phyloP scores from a whole-genome alignment of 2,797 vertebrate genomes.

The Mormyrops boulengeri region DNA sequence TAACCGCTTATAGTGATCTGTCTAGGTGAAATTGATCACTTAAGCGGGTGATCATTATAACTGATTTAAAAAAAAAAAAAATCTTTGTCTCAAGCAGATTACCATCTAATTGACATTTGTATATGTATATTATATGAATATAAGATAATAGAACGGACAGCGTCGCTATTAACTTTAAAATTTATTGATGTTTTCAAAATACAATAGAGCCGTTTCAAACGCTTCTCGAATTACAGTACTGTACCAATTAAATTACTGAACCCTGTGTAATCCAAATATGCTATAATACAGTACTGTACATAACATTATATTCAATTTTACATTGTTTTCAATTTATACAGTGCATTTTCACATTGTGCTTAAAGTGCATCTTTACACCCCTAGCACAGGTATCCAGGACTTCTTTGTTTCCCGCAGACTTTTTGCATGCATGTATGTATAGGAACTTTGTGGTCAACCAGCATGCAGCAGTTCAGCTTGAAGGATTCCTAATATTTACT shows the following conservation, averaged over 20 bases:
- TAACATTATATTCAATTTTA: background rate
- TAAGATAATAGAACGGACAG: background rate
- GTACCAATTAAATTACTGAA: background rate
- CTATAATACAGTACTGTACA: background rate
- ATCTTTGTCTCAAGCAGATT: background rate
- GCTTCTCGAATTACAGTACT: background rate
- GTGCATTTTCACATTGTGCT: background rate
- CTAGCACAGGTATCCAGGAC: background rate
- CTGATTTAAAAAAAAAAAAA: background rate
- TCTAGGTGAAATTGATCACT: background rate
- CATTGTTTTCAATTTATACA: background rate
- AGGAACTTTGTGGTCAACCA: background rate
- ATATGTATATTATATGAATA: background rate
- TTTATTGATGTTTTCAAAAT: background rate
- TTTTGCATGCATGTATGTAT: background rate
- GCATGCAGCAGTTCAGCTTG: background rate
- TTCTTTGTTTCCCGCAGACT: background rate
- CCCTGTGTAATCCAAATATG: background rate
- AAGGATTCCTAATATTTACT: background rate
- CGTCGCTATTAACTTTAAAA: background rate
- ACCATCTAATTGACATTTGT: background rate
- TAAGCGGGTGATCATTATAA: background rate
- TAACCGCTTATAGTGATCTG: background rate
- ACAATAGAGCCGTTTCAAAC: background rate
- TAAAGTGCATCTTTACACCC: background rate